These are phyloP conservation scores for Drosophila tristis DNA, from an alignment of 1,140 invertebrate species.

Conservation along the genomic window DNA sequence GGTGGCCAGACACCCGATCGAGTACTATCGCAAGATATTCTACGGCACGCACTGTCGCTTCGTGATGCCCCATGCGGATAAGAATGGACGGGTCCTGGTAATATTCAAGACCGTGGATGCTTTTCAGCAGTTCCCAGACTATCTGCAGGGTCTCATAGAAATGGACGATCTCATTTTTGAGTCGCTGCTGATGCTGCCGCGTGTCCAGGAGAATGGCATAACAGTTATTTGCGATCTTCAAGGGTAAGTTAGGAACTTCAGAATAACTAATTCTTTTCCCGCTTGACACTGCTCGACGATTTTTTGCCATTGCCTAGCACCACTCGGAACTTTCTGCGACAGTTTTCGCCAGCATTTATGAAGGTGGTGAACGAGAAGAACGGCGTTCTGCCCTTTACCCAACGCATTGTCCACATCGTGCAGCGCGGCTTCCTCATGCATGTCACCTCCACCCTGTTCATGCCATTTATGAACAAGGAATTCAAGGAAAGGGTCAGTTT, in stretches of 20 bases:
- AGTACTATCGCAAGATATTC: slow-evolving; percentile 64
- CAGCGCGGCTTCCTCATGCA: slow-evolving; percentile 77
- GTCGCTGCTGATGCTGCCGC: slow-evolving; percentile 67
- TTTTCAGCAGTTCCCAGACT: slow-evolving; percentile 73
- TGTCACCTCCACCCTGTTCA: slow-evolving; percentile 64
- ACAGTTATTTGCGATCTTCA: slow-evolving; percentile 77
- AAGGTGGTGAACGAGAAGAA: slow-evolving; percentile 76
- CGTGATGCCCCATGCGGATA: slow-evolving; percentile 75
- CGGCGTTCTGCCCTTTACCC: slow-evolving; percentile 63
- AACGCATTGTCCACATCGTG: slow-evolving; percentile 71
- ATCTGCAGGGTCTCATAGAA: slow-evolving; percentile 71
- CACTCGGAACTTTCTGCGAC: slow-evolving; percentile 67
- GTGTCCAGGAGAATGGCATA: slow-evolving; percentile 71
- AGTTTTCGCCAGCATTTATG: slow-evolving; percentile 69
- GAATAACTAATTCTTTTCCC: neutral
- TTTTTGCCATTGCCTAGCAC: slow-evolving; percentile 28
- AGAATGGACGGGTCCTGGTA: slow-evolving; percentile 66
- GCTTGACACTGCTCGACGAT: neutral
- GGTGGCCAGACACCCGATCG: slow-evolving; percentile 69
- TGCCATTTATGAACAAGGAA: slow-evolving; percentile 78
- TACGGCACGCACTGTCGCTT: slow-evolving; percentile 62
- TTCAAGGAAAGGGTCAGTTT: slow-evolving; percentile 70
- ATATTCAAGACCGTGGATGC: slow-evolving; percentile 77
- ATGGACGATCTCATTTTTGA: slow-evolving; percentile 82
- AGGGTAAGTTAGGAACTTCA: slow-evolving; percentile 46